Evolutionary conservation across 1,140 invertebrate genomes (phyloP).

Genomic region (Akabosia matsudoensis): DNA sequence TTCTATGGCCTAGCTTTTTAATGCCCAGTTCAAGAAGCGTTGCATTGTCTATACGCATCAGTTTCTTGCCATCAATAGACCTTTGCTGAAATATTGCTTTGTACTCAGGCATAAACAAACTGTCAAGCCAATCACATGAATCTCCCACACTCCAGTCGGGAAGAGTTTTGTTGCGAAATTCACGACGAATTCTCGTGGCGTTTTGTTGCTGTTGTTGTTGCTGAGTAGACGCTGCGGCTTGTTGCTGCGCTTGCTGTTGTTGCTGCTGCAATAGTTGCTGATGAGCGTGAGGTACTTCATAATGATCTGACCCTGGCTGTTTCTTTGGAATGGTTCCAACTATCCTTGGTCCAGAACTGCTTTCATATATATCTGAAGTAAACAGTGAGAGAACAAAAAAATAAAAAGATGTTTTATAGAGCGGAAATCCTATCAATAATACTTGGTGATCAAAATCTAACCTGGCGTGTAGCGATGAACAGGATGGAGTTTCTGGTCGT

Average conservation of each 20-base stretch:
- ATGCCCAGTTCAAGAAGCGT: slow-evolving; percentile 57
- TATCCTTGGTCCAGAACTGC: slow-evolving; percentile 56
- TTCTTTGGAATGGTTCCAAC: slow-evolving; percentile 73
- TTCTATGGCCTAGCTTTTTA: slow-evolving; percentile 57
- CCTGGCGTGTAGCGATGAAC: slow-evolving; percentile 46
- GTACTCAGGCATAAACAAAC: slow-evolving; percentile 57
- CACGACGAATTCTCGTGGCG: slow-evolving; percentile 31
- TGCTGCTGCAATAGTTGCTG: slow-evolving; percentile 55
- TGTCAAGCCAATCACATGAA: slow-evolving; percentile 57
- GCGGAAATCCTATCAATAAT: too few relatives aligned
- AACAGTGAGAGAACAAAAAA: slow-evolving; percentile 19
- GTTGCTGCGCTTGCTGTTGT: slow-evolving; percentile 48
- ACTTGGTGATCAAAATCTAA: too few relatives aligned
- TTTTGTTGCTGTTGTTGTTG: slow-evolving; percentile 46
- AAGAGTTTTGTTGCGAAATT: slow-evolving; percentile 53
- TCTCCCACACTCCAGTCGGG: slow-evolving; percentile 55
- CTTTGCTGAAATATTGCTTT: slow-evolving; percentile 53
- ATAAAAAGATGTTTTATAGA: slow-evolving; percentile 5
- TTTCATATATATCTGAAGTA: slow-evolving; percentile 44
- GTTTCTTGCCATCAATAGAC: slow-evolving; percentile 54
- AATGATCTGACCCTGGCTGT: slow-evolving; percentile 42
- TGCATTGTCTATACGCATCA: slow-evolving; percentile 56
- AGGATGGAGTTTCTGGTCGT: slow-evolving; percentile 46
- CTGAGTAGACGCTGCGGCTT: slow-evolving; percentile 55
- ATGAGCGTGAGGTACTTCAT: slow-evolving; percentile 46